These are phyloP conservation scores for Vulpes vulpes DNA, from an alignment of 2,113 vertebrate species.

Conservation along the genomic window DNA sequence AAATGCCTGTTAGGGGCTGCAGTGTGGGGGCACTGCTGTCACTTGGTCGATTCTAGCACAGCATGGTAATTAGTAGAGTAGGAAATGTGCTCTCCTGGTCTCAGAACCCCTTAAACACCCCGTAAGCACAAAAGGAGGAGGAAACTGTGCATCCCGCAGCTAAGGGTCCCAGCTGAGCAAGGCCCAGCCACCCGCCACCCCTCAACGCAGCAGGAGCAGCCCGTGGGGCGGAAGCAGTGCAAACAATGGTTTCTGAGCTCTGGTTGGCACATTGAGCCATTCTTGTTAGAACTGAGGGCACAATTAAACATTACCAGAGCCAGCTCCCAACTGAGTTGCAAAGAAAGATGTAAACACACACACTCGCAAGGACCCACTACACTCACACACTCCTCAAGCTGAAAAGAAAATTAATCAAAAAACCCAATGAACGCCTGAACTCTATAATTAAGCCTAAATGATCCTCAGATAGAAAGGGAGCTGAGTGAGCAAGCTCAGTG, in stretches of 20 bases:
- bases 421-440: slow-evolving; percentile 64
- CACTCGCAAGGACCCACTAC: background rate
- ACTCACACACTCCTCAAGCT: slow-evolving; percentile 66
- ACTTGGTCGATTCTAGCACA: background rate
- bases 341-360: slow-evolving; percentile 66
- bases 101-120: slow-evolving; percentile 25
- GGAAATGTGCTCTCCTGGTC: slow-evolving; percentile 23
- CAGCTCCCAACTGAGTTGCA: slow-evolving; percentile 65
- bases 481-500: slow-evolving; percentile 2
- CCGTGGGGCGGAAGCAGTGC: background rate
- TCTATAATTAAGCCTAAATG: slow-evolving; percentile 61
- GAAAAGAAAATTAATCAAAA: slow-evolving; percentile 81
- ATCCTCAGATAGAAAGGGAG: slow-evolving; percentile 68
- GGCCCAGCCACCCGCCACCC: background rate
- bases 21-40: background rate
- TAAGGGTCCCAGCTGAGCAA: slow-evolving; percentile 24
- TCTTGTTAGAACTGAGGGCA: slow-evolving; percentile 58
- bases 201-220: background rate
- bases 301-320: slow-evolving; percentile 67
- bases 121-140: background rate
- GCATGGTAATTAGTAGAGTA: slow-evolving; percentile 2
- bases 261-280: background rate
- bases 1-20: background rate
- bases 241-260: slow-evolving; percentile 49
- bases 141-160: background rate